Base-by-base conservation (phyloP, 2,113 vertebrate genomes). In the Neodontobutis hainanensis region DNA sequence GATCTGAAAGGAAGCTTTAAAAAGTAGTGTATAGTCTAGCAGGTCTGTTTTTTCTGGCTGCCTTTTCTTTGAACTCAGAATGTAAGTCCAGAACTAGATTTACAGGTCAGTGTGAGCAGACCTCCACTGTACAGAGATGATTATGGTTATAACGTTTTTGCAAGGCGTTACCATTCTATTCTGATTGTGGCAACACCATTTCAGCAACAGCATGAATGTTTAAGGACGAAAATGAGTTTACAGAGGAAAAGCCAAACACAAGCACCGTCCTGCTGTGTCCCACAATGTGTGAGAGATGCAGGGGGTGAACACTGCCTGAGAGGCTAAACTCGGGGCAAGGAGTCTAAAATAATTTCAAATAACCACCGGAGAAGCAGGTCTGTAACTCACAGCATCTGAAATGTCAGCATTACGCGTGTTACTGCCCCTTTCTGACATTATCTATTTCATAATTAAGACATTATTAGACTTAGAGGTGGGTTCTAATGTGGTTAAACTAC, bases 401-500 rank as follows among this genome's bases (percentile, higher is more conserved):
- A 71, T 63, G 34, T 15, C 58, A 52, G 35, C 44, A 66, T 68
- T 72, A 53, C 61, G 50, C 61, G 43, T 36, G 48, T 78, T 69
- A 76, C 36, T 60, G 53, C 19, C 67, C 65, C 60, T 75, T 73
- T 66, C 72, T 78, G 79, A 80, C 78, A 78, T 70, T 35, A 59
- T 19, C 46, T 51, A 27, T 59, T 64, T 75, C 68, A 73, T 76
- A 68, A 85, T 82, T 71, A 74, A 61, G 71, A 57, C 38, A 19
- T 47, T 66, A 75, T 81, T 75, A 62, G 60, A 61, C 53, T 59
- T 53, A 38, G 40, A 61, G 36, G 56, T 71, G 56, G 44, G 42
- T 73, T 43, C 50, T 73, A 65, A 65, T 65, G 67, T 27, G n/a
- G 68, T 58, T 38, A 49, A 16, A 27, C 19, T 27, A 27, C 19